Conservation (phyloP, 2,797 vertebrate species). For the Sandelia bainsii region DNA sequence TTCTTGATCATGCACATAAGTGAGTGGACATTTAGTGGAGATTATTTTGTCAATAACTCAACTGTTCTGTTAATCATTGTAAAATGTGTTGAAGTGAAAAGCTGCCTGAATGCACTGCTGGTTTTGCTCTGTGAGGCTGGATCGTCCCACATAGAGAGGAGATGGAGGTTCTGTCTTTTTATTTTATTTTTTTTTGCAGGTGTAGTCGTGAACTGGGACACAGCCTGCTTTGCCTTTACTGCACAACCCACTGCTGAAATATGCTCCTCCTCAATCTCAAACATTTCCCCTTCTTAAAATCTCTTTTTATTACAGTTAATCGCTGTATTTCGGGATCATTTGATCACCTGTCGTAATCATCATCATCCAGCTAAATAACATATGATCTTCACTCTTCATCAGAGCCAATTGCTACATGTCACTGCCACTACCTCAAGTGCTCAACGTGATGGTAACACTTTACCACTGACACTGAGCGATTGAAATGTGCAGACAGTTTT, state of each 20-base stretch:
- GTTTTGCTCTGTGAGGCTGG: background rate
- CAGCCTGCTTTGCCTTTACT: background rate
- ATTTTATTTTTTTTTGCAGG: too few relatives aligned
- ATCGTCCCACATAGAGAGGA: background rate
- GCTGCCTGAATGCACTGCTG: background rate
- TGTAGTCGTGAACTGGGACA: background rate
- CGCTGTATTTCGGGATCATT: slow-evolving; percentile 13
- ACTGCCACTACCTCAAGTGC: slow-evolving; percentile 16
- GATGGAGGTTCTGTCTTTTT: too few relatives aligned
- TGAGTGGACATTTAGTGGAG: background rate
- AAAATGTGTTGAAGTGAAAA: too few relatives aligned
- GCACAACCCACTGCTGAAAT: background rate
- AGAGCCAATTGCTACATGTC: background rate
- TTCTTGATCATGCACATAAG: too few relatives aligned
- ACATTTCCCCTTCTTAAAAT: background rate
- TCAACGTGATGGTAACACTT: background rate
- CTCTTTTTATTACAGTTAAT: slow-evolving; percentile 6
- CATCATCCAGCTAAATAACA: too few relatives aligned
- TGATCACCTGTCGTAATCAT: background rate
- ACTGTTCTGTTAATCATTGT: too few relatives aligned
- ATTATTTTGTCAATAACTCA: background rate
- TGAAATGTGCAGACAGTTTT: background rate
- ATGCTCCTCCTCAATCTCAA: slow-evolving; percentile 18
- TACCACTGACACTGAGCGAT: background rate
- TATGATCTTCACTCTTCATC: slow-evolving; percentile 41